Percentiles rank a stretch among this genome's conserved stretches.
Conservation (phyloP, 2,888 invertebrate species). For the Phortica magna region DNA sequence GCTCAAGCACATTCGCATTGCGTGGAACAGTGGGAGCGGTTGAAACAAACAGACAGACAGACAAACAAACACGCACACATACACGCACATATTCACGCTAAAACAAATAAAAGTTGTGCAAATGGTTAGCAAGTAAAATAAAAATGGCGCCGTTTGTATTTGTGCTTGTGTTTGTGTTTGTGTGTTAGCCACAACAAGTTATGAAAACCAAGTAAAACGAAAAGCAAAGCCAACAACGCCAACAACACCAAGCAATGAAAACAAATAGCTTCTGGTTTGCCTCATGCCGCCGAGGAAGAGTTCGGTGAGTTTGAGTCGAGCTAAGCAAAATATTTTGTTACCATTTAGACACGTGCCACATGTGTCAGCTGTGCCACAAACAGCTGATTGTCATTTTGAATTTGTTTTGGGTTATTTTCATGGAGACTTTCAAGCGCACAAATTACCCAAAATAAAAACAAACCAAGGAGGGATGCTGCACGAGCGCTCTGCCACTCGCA, state of each 20-base stretch:
- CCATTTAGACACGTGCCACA: conserved; percentile 17
- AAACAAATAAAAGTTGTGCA: conserved; percentile 32
- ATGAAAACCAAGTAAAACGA: neutral
- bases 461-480: conserved; percentile 12
- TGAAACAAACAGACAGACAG: conserved; percentile 40
- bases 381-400: conserved; percentile 2
- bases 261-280: neutral
- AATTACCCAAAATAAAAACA: conserved; percentile 17
- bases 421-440: conserved; percentile 19
- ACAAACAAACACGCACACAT: conserved; percentile 33
- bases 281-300: neutral
- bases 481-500: neutral
- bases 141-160: conserved; percentile 47
- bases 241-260: conserved; percentile 11
- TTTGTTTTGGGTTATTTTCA: conserved; percentile 25
- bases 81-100: conserved; percentile 36
- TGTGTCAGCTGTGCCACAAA: neutral
- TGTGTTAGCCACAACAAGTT: conserved; percentile 41
- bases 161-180: neutral
- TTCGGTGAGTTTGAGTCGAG: neutral
- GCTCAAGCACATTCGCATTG: neutral
- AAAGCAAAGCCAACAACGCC: neutral
- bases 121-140: conserved; percentile 38
- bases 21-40: neutral
- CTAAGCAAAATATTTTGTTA: neutral